A percentile compares a stretch with the other conserved stretches of the same genome.
These are phyloP conservation scores for Camponotus pennsylvanicus DNA, from an alignment of 1,140 invertebrate genomes.

Conservation along the genomic window DNA sequence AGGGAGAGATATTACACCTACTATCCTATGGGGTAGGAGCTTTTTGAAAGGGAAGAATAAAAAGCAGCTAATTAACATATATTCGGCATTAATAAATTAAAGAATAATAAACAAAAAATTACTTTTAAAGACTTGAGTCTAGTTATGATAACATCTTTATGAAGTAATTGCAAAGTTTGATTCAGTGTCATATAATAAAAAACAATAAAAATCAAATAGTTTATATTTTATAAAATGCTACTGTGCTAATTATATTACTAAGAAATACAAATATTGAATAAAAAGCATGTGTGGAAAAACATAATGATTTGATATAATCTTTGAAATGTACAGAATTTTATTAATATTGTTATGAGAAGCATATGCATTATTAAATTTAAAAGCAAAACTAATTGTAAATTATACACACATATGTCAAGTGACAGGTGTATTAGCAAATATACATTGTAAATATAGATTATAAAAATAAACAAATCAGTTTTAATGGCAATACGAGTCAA, in stretches of 20 bases:
- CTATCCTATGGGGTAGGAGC: neutral
- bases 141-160: neutral
- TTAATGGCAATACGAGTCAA: no score
- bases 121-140: neutral
- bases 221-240: neutral
- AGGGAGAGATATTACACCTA: slow-evolving; percentile 40
- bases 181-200: neutral
- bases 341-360: neutral
- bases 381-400: neutral
- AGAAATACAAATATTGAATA: neutral
- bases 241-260: neutral
- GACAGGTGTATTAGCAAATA: neutral
- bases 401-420: neutral
- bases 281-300: neutral
- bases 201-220: neutral
- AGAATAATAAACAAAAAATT: slow-evolving; percentile 20
- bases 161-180: neutral
- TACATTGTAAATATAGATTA: no score
- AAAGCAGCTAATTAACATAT: neutral
- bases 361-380: neutral
- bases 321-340: neutral
- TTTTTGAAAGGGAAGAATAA: slow-evolving; percentile 26
- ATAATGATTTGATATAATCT: neutral
- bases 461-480: no score
- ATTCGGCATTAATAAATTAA: neutral